Percentiles rank a stretch among this genome's conserved stretches.
Conservation (phyloP, 1,140 invertebrate genomes). For the Zophobas atratus region DNA sequence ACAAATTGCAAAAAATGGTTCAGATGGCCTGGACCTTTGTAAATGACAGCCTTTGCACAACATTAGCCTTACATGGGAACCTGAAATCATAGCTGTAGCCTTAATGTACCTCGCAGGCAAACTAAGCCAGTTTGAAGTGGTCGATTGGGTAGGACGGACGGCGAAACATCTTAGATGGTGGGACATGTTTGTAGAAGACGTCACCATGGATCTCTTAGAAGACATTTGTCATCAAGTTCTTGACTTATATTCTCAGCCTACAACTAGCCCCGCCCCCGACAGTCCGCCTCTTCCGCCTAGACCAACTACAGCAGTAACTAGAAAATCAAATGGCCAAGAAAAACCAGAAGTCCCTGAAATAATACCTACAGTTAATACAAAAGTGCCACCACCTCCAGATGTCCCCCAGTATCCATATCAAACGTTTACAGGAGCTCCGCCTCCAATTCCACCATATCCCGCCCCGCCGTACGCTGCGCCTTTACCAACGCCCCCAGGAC, state of each 20-base stretch:
- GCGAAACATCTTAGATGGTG: slow-evolving; percentile 94
- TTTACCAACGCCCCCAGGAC: slow-evolving; percentile 39
- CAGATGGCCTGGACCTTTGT: slow-evolving; percentile 99
- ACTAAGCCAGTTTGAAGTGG: slow-evolving; percentile 94
- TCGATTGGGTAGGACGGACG: slow-evolving; percentile 91
- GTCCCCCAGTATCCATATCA: slow-evolving; percentile 64
- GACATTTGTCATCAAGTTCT: slow-evolving; percentile 97
- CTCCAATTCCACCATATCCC: slow-evolving; percentile 45
- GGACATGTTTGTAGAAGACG: slow-evolving; percentile 97
- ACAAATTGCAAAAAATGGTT: slow-evolving; percentile 95
- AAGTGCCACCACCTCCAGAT: slow-evolving; percentile 67
- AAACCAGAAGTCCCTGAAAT: slow-evolving; percentile 50
- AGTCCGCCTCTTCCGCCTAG: slow-evolving; percentile 69
- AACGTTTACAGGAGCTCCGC: slow-evolving; percentile 67
- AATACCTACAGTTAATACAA: slow-evolving; percentile 63
- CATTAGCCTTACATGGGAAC: slow-evolving; percentile 98
- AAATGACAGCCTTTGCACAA: slow-evolving; percentile 98
- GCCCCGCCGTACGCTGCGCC: slow-evolving; percentile 49
- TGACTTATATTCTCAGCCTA: slow-evolving; percentile 85
- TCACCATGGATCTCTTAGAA: slow-evolving; percentile 96
- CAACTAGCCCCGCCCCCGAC: slow-evolving; percentile 68
- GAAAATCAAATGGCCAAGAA: slow-evolving; percentile 56
- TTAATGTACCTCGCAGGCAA: slow-evolving; percentile 97
- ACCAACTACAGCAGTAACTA: neutral
- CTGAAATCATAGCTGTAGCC: slow-evolving; percentile 98